Base-by-base conservation (phyloP, 2,888 invertebrate genomes). In the Dyspetes luteomarginatus region DNA sequence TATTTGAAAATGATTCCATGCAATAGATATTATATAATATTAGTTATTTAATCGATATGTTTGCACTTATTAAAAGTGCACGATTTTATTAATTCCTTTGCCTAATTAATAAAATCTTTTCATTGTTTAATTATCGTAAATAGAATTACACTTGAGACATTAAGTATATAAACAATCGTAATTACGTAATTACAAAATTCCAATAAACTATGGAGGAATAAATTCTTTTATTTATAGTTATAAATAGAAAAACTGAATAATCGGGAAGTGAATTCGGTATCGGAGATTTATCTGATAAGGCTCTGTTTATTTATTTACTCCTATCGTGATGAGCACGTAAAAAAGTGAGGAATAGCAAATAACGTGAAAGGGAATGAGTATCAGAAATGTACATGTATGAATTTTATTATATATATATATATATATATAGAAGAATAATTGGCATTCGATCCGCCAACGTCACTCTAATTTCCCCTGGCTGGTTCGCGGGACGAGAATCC, bases 391-490 rank as follows among this genome's bases (percentile, higher is more conserved):
- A 36, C 36, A 7, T 36, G 36, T 45, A 45, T 1, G 12, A 17
- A 0, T 9, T 45, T n/a, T 15, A 15, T n/a, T 1, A n/a, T n/a
- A 60, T 7, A 9, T 17, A 17, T 28, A 9, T 36, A 36, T 45
- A 9, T 45, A 74, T 41, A 15, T 58, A 17, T 15, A 36, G 55
- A 73, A 73, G 50, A 73, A 78, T 69, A 78, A 81, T 81, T 74
- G 81, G 68, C 52, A 69, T 69, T 67, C 80, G 81, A 79, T 83
- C 43, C 73, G 48, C 76, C 78, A 76, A 65, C 75, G 78, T 81
- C 78, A 81, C 81, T 82, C 68, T 69, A 83, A 82, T 83, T 83
- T 83, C 78, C 81, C 82, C 65, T 65, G 26, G 17, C 50, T 58
- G 79, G 58, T 43, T 15, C 19, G 3, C 56, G 12, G 12, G 30